These are phyloP conservation scores for Tribolium madens DNA, from an alignment of 1,140 invertebrate species.

Conservation along the genomic window DNA sequence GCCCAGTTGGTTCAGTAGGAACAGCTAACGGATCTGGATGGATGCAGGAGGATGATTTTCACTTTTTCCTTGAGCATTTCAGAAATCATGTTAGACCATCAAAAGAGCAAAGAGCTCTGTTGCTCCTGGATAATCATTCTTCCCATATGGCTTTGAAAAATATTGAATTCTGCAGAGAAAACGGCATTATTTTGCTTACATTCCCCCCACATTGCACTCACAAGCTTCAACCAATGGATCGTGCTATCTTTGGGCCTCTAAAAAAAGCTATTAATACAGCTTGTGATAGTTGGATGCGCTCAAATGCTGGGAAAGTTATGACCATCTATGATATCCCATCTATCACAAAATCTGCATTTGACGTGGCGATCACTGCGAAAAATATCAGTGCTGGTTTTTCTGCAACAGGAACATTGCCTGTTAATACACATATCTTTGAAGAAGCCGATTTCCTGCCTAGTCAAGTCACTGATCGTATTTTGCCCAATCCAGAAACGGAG, in stretches of 20 bases:
- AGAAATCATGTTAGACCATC: conserved; percentile 63
- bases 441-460: conserved; percentile 61
- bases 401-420: conserved; percentile 63
- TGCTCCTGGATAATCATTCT: conserved; percentile 53
- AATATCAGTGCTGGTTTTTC: conserved; percentile 68
- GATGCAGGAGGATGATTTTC: conserved; percentile 65
- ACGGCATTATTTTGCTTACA: conserved; percentile 61
- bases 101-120: conserved; percentile 52
- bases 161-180: conserved; percentile 60
- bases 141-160: conserved; percentile 53
- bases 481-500: conserved; percentile 48
- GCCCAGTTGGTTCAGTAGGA: conserved; percentile 46
- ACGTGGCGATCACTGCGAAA: conserved; percentile 61
- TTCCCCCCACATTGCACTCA: conserved; percentile 64
- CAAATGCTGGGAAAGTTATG: conserved; percentile 66
- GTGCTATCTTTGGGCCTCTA: conserved; percentile 64
- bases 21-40: conserved; percentile 63
- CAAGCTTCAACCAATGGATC: conserved; percentile 64
- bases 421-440: conserved; percentile 61
- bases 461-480: conserved; percentile 61
- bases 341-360: conserved; percentile 63
- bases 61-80: conserved; percentile 60
- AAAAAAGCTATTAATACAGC: conserved; percentile 63
- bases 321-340: conserved; percentile 67
- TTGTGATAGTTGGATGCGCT: conserved; percentile 66